A percentile compares a stretch with the other conserved stretches of the same genome.
phyloP scores from a whole-genome alignment of 2,797 vertebrate genomes.

The Urocyon cinereoargenteus region DNA sequence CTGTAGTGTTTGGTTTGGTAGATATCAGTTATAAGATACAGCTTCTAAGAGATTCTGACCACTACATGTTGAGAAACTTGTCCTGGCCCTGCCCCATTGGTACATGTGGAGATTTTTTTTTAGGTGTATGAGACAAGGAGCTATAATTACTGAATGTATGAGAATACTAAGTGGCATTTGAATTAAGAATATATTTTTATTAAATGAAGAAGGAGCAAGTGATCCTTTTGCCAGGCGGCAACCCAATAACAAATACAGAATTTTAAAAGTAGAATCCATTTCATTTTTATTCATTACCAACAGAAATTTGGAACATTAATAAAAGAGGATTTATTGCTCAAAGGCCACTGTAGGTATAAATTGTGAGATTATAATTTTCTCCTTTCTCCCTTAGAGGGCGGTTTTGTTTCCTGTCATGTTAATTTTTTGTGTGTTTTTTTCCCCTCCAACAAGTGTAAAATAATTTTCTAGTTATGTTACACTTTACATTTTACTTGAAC shows the following conservation, averaged over 20 bases:
- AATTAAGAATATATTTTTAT: conserved; percentile 15
- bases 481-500: conserved; percentile 59
- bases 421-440: conserved; percentile 1
- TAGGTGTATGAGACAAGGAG: no score
- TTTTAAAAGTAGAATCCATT: background rate
- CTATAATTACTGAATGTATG: background rate
- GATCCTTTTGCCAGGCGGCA: background rate
- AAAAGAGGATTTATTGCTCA: conserved; percentile 15
- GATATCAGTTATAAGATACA: background rate
- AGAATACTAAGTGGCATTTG: background rate
- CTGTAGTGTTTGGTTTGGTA: background rate
- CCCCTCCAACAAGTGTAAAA: background rate
- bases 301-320: background rate
- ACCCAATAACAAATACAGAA: background rate
- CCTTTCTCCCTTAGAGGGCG: background rate
- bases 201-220: background rate
- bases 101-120: background rate
- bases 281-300: background rate
- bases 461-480: conserved; percentile 39
- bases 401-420: background rate
- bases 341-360: background rate
- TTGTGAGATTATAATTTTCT: conserved; percentile 33
- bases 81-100: background rate
- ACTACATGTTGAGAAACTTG: background rate
- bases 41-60: background rate